phyloP scores from a whole-genome alignment of 2,888 invertebrate genomes.

The Serrognathus titanus region DNA sequence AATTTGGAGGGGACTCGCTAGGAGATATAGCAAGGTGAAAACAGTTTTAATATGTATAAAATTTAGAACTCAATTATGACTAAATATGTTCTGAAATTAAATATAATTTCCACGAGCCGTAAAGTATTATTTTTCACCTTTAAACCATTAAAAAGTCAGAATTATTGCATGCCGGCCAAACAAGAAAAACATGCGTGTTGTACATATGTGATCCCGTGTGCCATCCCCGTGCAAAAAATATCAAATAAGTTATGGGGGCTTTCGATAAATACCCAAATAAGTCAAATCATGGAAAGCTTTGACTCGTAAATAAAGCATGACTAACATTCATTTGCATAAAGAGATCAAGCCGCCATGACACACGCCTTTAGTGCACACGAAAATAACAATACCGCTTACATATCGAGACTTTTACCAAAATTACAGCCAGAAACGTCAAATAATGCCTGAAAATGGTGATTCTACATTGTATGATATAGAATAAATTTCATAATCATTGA shows the following conservation, averaged over 20 bases:
- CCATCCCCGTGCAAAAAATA: not conserved
- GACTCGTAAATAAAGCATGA: constrained; percentile 5
- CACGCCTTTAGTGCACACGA: constrained; percentile 21
- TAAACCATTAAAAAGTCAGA: too few species aligned
- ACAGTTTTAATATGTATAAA: too few species aligned
- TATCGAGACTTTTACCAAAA: not conserved
- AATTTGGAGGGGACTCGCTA: too few species aligned
- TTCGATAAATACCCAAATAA: not conserved
- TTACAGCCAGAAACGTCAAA: not conserved
- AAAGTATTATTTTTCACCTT: too few species aligned
- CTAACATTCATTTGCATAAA: constrained; percentile 16
- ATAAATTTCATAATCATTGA: not conserved
- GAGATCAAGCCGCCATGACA: constrained; percentile 24
- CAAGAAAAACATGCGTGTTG: too few species aligned
- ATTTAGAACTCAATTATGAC: too few species aligned
- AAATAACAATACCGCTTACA: not conserved
- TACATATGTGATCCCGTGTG: too few species aligned
- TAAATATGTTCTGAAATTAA: too few species aligned
- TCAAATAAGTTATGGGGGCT: constrained; percentile 6
- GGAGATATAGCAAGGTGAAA: too few species aligned
- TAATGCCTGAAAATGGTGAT: not conserved
- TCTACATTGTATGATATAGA: not conserved
- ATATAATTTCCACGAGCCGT: too few species aligned
- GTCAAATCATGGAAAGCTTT: not conserved
- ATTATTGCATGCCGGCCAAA: too few species aligned